Evolutionary conservation across 1,140 invertebrate genomes (phyloP).

Genomic region (Drosophila oshimai): DNA sequence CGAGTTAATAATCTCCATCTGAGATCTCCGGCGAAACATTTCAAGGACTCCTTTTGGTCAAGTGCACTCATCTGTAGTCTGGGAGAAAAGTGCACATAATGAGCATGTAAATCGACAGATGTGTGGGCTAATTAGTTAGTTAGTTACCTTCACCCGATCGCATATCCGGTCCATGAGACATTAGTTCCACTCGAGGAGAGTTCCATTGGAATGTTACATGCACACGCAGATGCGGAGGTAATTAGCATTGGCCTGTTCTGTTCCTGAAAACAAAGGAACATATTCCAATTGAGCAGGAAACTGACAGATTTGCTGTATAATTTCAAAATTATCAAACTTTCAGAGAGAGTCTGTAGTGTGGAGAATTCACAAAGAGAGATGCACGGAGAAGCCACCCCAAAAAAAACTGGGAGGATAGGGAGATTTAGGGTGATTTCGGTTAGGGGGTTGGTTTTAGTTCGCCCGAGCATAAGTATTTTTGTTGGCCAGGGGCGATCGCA

Average conservation of each 20-base stretch:
- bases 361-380: conserved; percentile 26
- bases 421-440: conserved; percentile 37
- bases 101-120: conserved; percentile 26
- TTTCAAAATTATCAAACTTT: conserved; percentile 20
- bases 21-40: background rate
- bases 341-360: conserved; percentile 10
- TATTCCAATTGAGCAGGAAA: conserved; percentile 37
- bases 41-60: background rate
- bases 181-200: conserved; percentile 50
- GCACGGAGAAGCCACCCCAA: conserved; percentile 55
- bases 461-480: conserved; percentile 66
- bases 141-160: conserved; percentile 35
- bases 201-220: conserved; percentile 3
- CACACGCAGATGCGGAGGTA: conserved; percentile 10
- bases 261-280: background rate
- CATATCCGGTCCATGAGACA: conserved; percentile 30
- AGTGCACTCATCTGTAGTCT: conserved; percentile 1
- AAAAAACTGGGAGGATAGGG: conserved; percentile 21
- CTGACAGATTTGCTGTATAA: conserved; percentile 47
- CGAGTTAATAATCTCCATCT: background rate
- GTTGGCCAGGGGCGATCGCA: conserved; percentile 71
- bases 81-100: background rate
- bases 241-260: conserved; percentile 2
- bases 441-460: conserved; percentile 59
- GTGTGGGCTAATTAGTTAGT: conserved; percentile 21